A percentile compares a stretch with the other conserved stretches of the same genome.
phyloP scores from a whole-genome alignment of 2,888 invertebrate species.

The Platycheirus rosarum region DNA sequence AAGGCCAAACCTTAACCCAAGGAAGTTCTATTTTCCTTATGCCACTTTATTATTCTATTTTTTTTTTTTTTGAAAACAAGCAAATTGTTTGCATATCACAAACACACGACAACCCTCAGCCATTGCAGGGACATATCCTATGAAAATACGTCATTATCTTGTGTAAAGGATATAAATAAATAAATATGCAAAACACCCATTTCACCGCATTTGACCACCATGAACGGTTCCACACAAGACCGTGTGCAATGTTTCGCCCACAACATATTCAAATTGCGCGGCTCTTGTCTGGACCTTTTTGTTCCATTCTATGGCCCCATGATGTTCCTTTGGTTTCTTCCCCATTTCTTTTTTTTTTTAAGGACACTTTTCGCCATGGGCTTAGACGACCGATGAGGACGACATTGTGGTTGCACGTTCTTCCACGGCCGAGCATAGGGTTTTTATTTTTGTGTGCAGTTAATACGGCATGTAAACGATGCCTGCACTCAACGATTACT shows the following conservation, averaged over 20 bases:
- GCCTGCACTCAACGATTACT: slow-evolving; percentile 66
- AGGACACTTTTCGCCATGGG: not conserved
- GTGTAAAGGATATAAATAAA: slow-evolving; percentile 39
- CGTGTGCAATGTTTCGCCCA: slow-evolving; percentile 43
- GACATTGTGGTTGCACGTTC: slow-evolving; percentile 24
- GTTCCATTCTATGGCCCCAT: not conserved
- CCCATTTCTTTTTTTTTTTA: slow-evolving; percentile 9
- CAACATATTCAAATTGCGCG: slow-evolving; percentile 57
- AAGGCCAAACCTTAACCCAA: too few species aligned
- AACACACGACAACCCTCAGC: slow-evolving; percentile 8
- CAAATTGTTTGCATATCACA: slow-evolving; percentile 47
- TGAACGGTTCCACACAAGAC: slow-evolving; percentile 31
- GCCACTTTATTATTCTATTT: slow-evolving; percentile 26
- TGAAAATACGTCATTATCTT: slow-evolving; percentile 39
- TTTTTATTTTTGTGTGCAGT: slow-evolving; percentile 52
- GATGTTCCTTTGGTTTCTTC: slow-evolving; percentile 21
- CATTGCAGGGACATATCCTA: slow-evolving; percentile 12
- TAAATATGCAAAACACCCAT: slow-evolving; percentile 30
- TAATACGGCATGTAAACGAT: slow-evolving; percentile 70
- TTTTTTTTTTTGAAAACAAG: slow-evolving; percentile 11
- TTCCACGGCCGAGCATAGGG: slow-evolving; percentile 23
- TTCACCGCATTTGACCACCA: slow-evolving; percentile 51
- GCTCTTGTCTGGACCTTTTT: slow-evolving; percentile 27
- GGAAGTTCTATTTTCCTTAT: not conserved
- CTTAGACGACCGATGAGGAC: not conserved